Conservation (phyloP, 2,113 vertebrate species). For the Pangasianodon gigas region DNA sequence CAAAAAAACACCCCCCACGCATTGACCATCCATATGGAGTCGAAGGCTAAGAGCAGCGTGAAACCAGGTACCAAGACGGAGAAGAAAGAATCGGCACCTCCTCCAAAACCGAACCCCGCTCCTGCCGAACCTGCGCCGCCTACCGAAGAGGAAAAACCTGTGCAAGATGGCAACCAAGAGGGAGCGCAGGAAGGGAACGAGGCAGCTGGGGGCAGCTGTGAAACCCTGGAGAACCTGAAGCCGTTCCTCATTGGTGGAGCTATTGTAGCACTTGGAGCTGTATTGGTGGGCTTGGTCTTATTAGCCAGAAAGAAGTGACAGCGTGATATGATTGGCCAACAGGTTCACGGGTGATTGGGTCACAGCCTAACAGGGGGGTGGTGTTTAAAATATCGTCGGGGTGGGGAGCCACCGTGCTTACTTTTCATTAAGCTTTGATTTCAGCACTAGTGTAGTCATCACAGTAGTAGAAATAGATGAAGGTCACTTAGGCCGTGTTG, state of each 20-base stretch:
- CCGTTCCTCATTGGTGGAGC: slow-evolving; percentile 77
- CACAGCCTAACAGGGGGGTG: slow-evolving; percentile 58
- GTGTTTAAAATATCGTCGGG: slow-evolving; percentile 38
- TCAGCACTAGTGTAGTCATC: slow-evolving; percentile 56
- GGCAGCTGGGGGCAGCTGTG: slow-evolving; percentile 66
- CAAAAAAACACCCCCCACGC: slow-evolving; percentile 28
- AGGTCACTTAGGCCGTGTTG: slow-evolving; percentile 5
- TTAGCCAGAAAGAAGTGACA: slow-evolving; percentile 76
- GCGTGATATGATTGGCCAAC: slow-evolving; percentile 50
- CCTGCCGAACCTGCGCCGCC: slow-evolving; percentile 46
- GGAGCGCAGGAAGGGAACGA: slow-evolving; percentile 60
- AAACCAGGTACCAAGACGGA: slow-evolving; percentile 70
- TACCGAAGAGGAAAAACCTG: slow-evolving; percentile 64
- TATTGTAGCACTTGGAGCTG: slow-evolving; percentile 73
- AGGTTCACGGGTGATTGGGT: slow-evolving; percentile 59
- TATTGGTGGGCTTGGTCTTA: slow-evolving; percentile 73
- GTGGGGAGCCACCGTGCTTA: slow-evolving; percentile 57
- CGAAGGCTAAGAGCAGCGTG: slow-evolving; percentile 70
- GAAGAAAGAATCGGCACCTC: slow-evolving; percentile 71
- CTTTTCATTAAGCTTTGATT: slow-evolving; percentile 51
- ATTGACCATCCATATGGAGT: slow-evolving; percentile 70
- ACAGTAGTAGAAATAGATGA: slow-evolving; percentile 37
- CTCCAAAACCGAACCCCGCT: slow-evolving; percentile 67
- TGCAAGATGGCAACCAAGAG: slow-evolving; percentile 69
- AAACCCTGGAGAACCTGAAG: slow-evolving; percentile 77